A percentile compares a stretch with the other conserved stretches of the same genome.
These are phyloP conservation scores for Rhynchophorus ferrugineus DNA, from an alignment of 1,140 invertebrate genomes.

Conservation along the genomic window DNA sequence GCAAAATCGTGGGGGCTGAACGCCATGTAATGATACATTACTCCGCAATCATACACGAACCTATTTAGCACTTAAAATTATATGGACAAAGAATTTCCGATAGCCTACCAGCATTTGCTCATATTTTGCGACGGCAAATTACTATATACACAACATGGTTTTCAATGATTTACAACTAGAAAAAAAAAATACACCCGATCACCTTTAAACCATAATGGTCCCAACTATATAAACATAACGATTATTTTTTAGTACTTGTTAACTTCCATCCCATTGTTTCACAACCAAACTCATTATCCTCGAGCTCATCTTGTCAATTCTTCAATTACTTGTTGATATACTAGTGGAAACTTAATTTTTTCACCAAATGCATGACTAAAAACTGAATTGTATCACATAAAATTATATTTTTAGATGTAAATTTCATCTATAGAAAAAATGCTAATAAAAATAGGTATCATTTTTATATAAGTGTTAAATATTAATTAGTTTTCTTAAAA, in stretches of 20 bases:
- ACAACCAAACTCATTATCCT: background rate
- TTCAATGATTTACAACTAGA: constrained; percentile 10
- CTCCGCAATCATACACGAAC: constrained; percentile 25
- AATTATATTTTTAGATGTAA: too few species aligned
- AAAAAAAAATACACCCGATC: background rate
- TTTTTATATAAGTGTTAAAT: too few species aligned
- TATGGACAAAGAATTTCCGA: constrained; percentile 28
- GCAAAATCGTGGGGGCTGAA: constrained; percentile 21
- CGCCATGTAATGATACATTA: constrained; percentile 25
- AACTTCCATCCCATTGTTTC: background rate
- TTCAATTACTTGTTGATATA: background rate
- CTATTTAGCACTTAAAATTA: constrained; percentile 32
- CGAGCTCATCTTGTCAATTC: background rate
- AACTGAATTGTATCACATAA: too few species aligned
- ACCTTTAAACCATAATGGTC: background rate
- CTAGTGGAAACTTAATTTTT: background rate
- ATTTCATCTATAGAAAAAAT: too few species aligned
- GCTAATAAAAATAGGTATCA: too few species aligned
- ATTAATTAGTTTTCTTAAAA: too few species aligned
- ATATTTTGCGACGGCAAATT: constrained; percentile 20
- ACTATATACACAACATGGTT: constrained; percentile 16
- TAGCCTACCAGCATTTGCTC: constrained; percentile 21
- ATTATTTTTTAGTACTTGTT: background rate
- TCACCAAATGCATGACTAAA: too few species aligned
- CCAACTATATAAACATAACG: background rate